These are phyloP conservation scores for Copidosoma aretas DNA, from an alignment of 2,888 invertebrate species.

Conservation along the genomic window DNA sequence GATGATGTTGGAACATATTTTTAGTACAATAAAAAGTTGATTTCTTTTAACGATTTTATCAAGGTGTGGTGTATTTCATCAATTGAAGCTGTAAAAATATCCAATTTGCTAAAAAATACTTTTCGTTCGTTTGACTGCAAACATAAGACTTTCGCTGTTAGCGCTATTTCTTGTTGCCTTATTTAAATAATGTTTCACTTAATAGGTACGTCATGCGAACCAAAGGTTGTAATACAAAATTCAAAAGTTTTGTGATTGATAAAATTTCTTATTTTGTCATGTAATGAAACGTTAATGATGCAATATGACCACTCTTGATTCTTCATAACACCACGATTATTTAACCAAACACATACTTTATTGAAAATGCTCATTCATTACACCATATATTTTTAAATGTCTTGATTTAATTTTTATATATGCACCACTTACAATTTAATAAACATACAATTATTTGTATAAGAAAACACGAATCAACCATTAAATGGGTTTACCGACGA, in stretches of 20 bases:
- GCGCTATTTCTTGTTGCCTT: constrained; percentile 24
- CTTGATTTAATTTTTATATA: constrained; percentile 26
- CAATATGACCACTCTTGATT: constrained; percentile 32
- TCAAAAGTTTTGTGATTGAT: not conserved
- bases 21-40: constrained; percentile 20
- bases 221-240: not conserved
- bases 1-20: constrained; percentile 34
- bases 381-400: constrained; percentile 16
- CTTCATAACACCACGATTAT: constrained; percentile 21
- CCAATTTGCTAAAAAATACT: constrained; percentile 5
- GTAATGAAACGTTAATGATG: constrained; percentile 20
- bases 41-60: constrained; percentile 21
- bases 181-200: constrained; percentile 12
- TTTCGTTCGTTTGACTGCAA: constrained; percentile 6
- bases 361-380: constrained; percentile 25
- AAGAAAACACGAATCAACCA: constrained; percentile 30
- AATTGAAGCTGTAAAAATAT: constrained; percentile 11
- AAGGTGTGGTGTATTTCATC: constrained; percentile 37
- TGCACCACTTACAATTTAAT: constrained; percentile 24
- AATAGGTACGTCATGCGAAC: not conserved
- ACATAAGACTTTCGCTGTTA: constrained; percentile 26
- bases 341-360: constrained; percentile 31
- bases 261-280: not conserved
- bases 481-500: constrained; percentile 10
- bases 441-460: constrained; percentile 23